Conservation (phyloP, 2,113 vertebrate genomes). For the Aegotheles bennettii region DNA sequence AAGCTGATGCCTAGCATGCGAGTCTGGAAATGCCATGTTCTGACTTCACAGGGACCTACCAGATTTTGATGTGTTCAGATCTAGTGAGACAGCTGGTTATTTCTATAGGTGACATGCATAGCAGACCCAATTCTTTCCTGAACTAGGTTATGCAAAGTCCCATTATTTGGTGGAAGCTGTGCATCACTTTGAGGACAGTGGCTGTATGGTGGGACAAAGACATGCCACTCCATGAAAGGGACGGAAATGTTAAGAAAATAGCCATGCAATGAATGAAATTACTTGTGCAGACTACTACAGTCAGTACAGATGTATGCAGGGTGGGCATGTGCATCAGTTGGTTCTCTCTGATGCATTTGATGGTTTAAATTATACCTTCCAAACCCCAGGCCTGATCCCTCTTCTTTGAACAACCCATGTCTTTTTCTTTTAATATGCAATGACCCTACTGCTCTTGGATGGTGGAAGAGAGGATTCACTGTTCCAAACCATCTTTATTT, state of each 20-base stretch:
- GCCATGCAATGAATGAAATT: background rate
- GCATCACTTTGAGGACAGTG: background rate
- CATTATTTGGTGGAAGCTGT: background rate
- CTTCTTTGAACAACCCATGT: background rate
- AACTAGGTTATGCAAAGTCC: background rate
- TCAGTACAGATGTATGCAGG: background rate
- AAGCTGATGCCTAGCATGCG: background rate
- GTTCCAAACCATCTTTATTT: background rate
- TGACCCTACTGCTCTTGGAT: background rate
- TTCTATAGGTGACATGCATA: rapidly evolving
- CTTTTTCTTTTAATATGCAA: background rate
- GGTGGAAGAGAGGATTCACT: background rate
- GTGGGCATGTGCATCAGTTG: background rate
- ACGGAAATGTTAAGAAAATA: background rate
- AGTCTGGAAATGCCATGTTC: background rate
- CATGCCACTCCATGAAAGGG: background rate
- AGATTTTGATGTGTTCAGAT: background rate
- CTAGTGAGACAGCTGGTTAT: background rate
- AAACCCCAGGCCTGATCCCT: background rate
- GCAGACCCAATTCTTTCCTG: background rate
- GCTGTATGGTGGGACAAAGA: background rate
- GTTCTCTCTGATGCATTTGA: background rate
- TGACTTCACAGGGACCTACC: rapidly evolving
- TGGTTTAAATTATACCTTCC: background rate
- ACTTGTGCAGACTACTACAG: background rate